Evolutionary conservation across 1,140 invertebrate species (phyloP).

Genomic region (Meloidogyne floridensis): DNA sequence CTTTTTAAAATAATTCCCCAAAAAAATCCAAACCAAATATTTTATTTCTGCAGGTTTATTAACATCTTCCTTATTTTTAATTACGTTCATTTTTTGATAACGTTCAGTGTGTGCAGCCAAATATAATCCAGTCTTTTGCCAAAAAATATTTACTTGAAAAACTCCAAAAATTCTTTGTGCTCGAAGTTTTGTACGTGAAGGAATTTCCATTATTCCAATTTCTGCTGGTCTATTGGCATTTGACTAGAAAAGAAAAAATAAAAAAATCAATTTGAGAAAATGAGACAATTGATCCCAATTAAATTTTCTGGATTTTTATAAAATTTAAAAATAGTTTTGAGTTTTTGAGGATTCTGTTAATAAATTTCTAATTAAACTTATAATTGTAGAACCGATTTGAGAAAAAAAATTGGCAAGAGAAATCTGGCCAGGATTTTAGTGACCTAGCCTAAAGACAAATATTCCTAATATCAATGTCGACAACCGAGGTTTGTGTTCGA

Average conservation of each 20-base stretch:
- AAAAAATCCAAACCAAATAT: constrained; percentile 74
- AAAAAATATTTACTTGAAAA: constrained; percentile 95
- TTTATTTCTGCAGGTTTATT: constrained; percentile 69
- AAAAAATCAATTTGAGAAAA: neutral
- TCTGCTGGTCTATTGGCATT: constrained; percentile 55
- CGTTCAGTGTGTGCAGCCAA: constrained; percentile 96
- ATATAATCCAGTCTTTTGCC: constrained; percentile 97
- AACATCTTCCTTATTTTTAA: constrained; percentile 78
- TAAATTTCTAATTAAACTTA: too few species aligned
- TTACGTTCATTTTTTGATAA: constrained; percentile 79
- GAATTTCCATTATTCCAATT: constrained; percentile 66
- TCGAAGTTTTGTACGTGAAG: constrained; percentile 81
- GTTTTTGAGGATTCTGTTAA: too few species aligned
- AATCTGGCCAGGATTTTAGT: too few species aligned
- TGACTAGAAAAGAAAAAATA: constrained; percentile 31
- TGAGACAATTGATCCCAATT: neutral
- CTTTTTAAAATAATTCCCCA: neutral
- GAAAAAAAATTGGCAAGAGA: too few species aligned
- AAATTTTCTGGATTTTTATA: neutral
- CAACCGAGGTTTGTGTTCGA: too few species aligned
- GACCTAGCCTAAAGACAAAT: too few species aligned
- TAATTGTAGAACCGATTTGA: too few species aligned
- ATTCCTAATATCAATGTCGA: too few species aligned
- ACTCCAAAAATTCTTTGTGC: constrained; percentile 97
- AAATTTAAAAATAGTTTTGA: too few species aligned